These are phyloP conservation scores for Cryptocephalus primarius DNA, from an alignment of 2,888 invertebrate genomes.

Conservation along the genomic window DNA sequence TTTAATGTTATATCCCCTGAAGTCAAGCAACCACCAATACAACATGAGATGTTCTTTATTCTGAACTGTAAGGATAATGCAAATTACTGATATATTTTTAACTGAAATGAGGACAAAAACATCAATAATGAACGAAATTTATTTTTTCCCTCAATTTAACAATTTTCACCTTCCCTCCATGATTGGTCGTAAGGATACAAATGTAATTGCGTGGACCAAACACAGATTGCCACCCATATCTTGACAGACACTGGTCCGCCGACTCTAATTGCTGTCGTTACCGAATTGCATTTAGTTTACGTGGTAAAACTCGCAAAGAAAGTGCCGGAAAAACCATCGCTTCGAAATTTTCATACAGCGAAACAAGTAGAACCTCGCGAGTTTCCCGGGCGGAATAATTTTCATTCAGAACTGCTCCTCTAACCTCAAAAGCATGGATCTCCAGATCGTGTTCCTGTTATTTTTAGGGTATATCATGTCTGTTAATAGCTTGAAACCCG, in stretches of 20 bases:
- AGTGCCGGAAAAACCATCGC: background rate
- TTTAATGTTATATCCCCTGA: too few species aligned
- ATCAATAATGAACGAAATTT: too few species aligned
- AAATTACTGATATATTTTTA: too few species aligned
- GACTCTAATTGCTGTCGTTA: background rate
- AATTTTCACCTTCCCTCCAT: too few species aligned
- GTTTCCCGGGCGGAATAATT: background rate
- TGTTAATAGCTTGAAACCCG: conserved; percentile 54
- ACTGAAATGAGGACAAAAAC: too few species aligned
- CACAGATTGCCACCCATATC: background rate
- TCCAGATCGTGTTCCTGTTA: conserved; percentile 16
- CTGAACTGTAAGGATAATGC: too few species aligned
- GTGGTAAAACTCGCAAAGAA: background rate
- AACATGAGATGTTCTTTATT: too few species aligned
- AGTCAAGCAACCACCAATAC: too few species aligned
- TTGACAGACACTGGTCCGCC: background rate
- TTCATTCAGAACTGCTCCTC: background rate
- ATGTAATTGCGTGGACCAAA: background rate
- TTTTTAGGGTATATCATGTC: conserved; percentile 32
- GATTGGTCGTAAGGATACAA: too few species aligned
- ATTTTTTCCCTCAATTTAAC: too few species aligned
- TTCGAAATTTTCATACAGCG: too few species aligned
- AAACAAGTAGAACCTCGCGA: too few species aligned
- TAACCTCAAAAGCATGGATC: conserved; percentile 17
- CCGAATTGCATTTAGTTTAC: background rate